These are phyloP conservation scores for Aphelocoma californica DNA, from an alignment of 2,797 vertebrate species.

Conservation along the genomic window DNA sequence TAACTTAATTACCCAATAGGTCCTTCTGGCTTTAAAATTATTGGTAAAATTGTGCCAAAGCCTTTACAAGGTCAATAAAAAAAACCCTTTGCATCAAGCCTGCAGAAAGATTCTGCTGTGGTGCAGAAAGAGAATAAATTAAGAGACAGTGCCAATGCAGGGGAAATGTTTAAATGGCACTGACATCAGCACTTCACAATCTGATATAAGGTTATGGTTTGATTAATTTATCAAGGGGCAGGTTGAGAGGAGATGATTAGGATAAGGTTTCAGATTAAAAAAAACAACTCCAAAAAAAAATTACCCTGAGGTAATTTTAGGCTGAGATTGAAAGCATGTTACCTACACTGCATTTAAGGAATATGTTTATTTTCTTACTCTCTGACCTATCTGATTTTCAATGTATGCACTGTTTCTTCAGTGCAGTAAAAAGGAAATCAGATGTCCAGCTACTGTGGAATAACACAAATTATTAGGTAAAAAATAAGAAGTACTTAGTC, in stretches of 20 bases:
- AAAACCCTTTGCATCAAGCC: neutral
- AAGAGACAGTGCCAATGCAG: neutral
- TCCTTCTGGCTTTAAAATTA: neutral
- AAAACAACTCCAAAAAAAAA: neutral
- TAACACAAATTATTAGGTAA: neutral
- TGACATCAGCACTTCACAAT: neutral
- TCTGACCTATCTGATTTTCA: neutral
- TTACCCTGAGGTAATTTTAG: neutral
- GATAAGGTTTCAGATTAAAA: neutral
- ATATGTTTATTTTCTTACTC: neutral
- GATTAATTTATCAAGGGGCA: neutral
- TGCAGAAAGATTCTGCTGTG: neutral
- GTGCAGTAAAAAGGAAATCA: neutral
- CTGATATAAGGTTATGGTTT: neutral
- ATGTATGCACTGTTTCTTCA: neutral
- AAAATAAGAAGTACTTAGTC: neutral
- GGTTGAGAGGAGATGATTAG: neutral
- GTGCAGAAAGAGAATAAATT: neutral
- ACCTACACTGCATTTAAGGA: neutral
- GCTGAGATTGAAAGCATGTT: neutral
- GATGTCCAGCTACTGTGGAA: neutral
- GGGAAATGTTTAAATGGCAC: neutral
- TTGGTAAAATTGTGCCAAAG: neutral
- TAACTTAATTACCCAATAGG: neutral
- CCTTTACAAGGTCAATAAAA: neutral